Percentiles rank a stretch among this genome's conserved stretches.
phyloP scores from a whole-genome alignment of 2,888 invertebrate species.

The Macaria liturata region DNA sequence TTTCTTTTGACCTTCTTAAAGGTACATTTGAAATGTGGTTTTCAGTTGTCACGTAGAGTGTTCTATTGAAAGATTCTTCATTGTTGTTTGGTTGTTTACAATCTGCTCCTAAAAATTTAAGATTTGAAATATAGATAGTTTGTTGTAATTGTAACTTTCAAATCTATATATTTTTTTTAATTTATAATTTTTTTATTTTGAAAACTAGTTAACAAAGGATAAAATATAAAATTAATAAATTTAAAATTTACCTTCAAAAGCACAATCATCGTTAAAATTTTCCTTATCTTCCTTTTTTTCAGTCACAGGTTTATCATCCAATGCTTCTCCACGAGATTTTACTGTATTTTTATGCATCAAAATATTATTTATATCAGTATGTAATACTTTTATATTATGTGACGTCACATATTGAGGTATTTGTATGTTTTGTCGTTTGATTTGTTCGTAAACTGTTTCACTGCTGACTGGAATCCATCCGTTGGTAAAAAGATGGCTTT shows the following conservation, averaged over 20 bases:
- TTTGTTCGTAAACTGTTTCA: conserved; percentile 28
- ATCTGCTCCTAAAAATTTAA: background rate
- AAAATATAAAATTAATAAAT: too few species aligned
- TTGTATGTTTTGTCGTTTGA: conserved; percentile 8
- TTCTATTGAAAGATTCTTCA: background rate
- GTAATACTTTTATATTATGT: conserved; percentile 11
- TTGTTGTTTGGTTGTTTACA: background rate
- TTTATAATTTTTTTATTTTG: too few species aligned
- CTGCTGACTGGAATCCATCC: conserved; percentile 34
- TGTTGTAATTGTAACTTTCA: too few species aligned
- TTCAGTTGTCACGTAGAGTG: too few species aligned
- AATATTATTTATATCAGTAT: conserved; percentile 18
- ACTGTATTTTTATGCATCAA: background rate
- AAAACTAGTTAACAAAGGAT: too few species aligned
- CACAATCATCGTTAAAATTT: conserved; percentile 1
- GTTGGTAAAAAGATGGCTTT: conserved; percentile 16
- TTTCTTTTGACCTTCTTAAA: conserved; percentile 25
- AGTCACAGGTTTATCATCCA: background rate
- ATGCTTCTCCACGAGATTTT: background rate
- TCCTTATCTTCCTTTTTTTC: background rate
- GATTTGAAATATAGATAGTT: too few species aligned
- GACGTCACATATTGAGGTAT: conserved; percentile 4
- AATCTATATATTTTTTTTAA: too few species aligned
- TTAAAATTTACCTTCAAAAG: background rate
- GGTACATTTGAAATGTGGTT: background rate